Evolutionary conservation across 2,113 vertebrate genomes (phyloP), one percentile per base, ranked within the genome.

Genomic region (Nothoprocta perdicaria): DNA sequence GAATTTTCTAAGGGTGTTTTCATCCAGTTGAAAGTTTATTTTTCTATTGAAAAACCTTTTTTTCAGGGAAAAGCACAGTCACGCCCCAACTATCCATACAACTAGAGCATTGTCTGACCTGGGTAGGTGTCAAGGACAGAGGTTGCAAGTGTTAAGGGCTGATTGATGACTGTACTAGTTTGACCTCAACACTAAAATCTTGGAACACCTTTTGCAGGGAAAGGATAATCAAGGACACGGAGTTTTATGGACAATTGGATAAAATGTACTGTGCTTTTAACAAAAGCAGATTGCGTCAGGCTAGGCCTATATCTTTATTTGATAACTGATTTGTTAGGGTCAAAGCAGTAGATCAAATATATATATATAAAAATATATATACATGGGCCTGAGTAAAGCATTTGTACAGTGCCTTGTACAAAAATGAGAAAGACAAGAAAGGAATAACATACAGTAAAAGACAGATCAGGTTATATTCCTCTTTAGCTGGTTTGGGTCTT

Each of bases 321-420:
- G 94, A 92, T 95, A 89, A 87, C 22, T 55, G 35, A 76, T 91
- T 93, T 86, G 21, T 27, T 78, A 41, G 91, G 50, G 87, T 80
- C 85, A 61, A 88, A 80, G 24, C 74, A 83, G 58, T 45, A 91
- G 69, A 75, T 83, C 61, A 80, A 89, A 67, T 88, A 74, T 23
- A 3, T 45, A 67, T 21, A 4, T 45, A 66, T 22, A n/a, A n/a
- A 80, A 89, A 67, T 88, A 74, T 23, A 4, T 40, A 67, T 21
- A 4, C 40, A 4, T 63, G 60, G 22, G 14, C 65, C 76, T 63
- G 91, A 91, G 45, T 62, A 85, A 92, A 17, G 14, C 41, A 24
- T 71, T n/a, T 8, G 27, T 61, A 22, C 0, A 0, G 23, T 85
- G 41, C 31, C 38, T 91, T 22, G 21, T 1, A 5, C 60, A 38